Base-by-base conservation (phyloP, 2,888 invertebrate genomes). In the Nasonia oneida region DNA sequence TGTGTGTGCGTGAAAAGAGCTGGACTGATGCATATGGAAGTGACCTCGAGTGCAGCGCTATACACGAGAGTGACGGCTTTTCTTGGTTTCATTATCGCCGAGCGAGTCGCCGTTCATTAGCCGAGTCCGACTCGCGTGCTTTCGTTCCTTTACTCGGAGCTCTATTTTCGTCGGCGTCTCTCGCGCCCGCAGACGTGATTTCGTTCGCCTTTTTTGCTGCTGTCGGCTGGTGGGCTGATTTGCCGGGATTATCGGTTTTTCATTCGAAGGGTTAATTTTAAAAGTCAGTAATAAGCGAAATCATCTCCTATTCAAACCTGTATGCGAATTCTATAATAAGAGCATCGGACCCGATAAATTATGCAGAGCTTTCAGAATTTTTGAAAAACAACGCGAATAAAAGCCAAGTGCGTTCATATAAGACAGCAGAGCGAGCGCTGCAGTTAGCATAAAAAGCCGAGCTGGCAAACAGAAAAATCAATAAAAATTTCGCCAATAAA, bases 51-150 rank as follows among this genome's bases (percentile, higher is more conserved):
- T 33, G n/a, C 29, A 29, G 29, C 33, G 15, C 67, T 67, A 33
- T 33, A 67, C 33, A 12, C 67, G 74, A 29, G 29, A 29, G 29
- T 29, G 29, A 39, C 61, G 67, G 75, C 67, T 83, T 75, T 47
- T 47, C 76, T 47, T 12, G 47, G 57, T 76, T 86, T 80, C 80
- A 76, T 86, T 86, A 86, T 83, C 75, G 80, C 47, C 14, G 33
- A 61, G 8, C 57, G 50, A 29, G 79, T 76, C 73, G 80, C 76
- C 71, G 70, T 80, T 86, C 78, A 86, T 86, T 86, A 86, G 80
- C 64, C 73, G 71, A 14, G 50, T 71, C 57, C 64, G 29, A 23
- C 10, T 5, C 50, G 42, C 57, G 50, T 47, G 3, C 74, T 14
- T 23, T 61, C 29, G 53, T 53, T 33, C 57, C 18, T 33, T 14